Percentiles rank a stretch among this genome's conserved stretches.
phyloP scores from a whole-genome alignment of 1,140 invertebrate genomes.

The Coenobita brevimanus region DNA sequence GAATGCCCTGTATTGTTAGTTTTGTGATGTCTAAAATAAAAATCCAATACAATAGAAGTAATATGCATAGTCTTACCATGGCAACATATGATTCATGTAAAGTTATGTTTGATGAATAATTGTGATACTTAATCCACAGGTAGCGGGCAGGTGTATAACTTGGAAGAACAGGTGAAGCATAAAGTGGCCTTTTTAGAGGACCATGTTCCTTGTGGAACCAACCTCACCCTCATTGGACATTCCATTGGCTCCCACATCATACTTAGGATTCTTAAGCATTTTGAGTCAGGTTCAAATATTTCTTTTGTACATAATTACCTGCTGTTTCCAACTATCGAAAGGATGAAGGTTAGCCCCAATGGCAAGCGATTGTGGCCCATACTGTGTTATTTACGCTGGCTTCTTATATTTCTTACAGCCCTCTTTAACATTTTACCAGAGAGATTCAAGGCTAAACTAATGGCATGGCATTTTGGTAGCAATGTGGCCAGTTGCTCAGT shows the following conservation, averaged over 20 bases:
- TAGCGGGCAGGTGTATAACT: conserved; percentile 20
- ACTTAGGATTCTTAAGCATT: conserved; percentile 26
- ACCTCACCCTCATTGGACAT: conserved; percentile 39
- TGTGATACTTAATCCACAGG: no score
- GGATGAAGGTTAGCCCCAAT: conserved; percentile 36
- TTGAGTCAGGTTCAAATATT: conserved; percentile 19
- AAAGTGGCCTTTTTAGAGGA: conserved; percentile 35
- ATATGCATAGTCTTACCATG: no score
- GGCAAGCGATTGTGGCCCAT: conserved; percentile 30
- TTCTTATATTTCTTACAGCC: background rate
- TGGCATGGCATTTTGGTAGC: background rate
- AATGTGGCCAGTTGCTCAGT: background rate
- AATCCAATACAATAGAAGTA: no score
- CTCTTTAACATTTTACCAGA: conserved; percentile 1
- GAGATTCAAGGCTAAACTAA: background rate
- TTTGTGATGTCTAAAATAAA: no score
- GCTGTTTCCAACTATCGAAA: conserved; percentile 44
- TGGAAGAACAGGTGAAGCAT: conserved; percentile 32
- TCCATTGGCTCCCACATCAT: conserved; percentile 50
- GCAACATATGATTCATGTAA: no score
- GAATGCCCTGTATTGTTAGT: no score
- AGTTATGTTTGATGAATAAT: no score
- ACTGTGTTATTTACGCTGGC: conserved; percentile 35
- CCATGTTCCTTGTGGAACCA: conserved; percentile 22
- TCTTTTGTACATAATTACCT: conserved; percentile 12